Conservation (phyloP, 2,113 vertebrate species). For the Notothenia coriiceps region DNA sequence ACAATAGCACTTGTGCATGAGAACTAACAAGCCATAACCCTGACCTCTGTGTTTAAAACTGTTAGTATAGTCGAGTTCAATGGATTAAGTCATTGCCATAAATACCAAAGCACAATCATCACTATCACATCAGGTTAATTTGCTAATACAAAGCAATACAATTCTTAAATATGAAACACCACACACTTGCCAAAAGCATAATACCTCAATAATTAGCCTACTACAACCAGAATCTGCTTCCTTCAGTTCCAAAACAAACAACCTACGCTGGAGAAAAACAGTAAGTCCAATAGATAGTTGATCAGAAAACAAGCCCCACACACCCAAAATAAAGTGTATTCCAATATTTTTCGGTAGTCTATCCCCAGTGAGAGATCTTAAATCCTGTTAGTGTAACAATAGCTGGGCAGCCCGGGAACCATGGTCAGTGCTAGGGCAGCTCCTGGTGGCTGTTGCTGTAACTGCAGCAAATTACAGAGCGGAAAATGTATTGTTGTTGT, state of each 20-base stretch:
- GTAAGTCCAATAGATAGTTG: neutral
- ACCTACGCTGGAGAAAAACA: neutral
- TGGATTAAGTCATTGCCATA: neutral
- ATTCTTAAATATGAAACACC: neutral
- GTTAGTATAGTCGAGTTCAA: neutral
- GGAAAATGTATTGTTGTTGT: neutral
- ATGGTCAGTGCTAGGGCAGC: slow-evolving; percentile 74
- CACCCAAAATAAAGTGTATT: neutral
- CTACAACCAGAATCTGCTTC: neutral
- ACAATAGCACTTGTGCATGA: neutral
- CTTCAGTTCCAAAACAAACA: neutral
- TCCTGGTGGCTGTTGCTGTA: slow-evolving; percentile 76
- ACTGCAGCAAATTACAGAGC: slow-evolving; percentile 51
- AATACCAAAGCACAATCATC: neutral
- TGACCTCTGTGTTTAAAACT: slow-evolving; percentile 7
- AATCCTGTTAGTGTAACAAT: slow-evolving; percentile 4
- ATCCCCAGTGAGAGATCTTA: neutral
- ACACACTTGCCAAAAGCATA: neutral
- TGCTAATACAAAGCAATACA: neutral
- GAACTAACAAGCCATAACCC: neutral
- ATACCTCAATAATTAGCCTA: neutral
- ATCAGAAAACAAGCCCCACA: neutral
- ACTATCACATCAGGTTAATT: neutral
- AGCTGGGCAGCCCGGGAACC: neutral
- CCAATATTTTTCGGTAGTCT: neutral